Evolutionary conservation across 2,113 vertebrate species (phyloP), one percentile per base, ranked within the genome.

Genomic region (Colaptes auratus): DNA sequence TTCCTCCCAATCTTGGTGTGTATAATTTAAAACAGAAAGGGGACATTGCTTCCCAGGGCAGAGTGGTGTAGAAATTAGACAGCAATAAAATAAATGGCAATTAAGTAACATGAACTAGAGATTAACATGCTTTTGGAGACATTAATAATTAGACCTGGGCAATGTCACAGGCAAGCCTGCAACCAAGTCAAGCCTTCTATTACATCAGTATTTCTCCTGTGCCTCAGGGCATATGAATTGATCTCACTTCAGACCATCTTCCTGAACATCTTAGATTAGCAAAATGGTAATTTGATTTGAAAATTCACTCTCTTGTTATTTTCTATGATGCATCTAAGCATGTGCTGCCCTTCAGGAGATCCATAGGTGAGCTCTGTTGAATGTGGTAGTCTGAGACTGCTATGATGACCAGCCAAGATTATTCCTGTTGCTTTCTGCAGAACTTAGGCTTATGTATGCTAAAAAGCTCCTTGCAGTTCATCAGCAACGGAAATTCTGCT

Each of bases 291-390:
- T 65, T 52, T 71, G 31, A 11, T 58, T 65, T 46, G 53, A 79
- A 73, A 59, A 53, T 46, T 11, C 36, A 72, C 53, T 79, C 24
- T 65, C 28, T 12, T 67, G 17, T 60, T 60, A 21, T 46, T 78
- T 72, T 77, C 33, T 50, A 30, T 70, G n/a, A 25, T 50, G 30
- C 39, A 58, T 31, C 30, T 61, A 52, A 79, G 36, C 53, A 17
- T 12, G 36, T 55, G 24, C 27, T 79, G 10, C n/a, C 46, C 44
- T 39, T 73, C 53, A 33, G 67, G 66, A 79, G 60, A n/a, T n/a
- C 50, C 0, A 2, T 55, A n/a, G 1, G 0, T 46, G 36, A 60
- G 28, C 21, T 65, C 27, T 72, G 3, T 20, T 53, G 52, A 53
- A 28, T 24, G 23, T 53, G 24, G 44, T 48, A 33, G 31, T 7